Evolutionary conservation across 2,797 vertebrate genomes (phyloP), one percentile per base, ranked within the genome.

Genomic region (Sternarchorhynchus goeldii): DNA sequence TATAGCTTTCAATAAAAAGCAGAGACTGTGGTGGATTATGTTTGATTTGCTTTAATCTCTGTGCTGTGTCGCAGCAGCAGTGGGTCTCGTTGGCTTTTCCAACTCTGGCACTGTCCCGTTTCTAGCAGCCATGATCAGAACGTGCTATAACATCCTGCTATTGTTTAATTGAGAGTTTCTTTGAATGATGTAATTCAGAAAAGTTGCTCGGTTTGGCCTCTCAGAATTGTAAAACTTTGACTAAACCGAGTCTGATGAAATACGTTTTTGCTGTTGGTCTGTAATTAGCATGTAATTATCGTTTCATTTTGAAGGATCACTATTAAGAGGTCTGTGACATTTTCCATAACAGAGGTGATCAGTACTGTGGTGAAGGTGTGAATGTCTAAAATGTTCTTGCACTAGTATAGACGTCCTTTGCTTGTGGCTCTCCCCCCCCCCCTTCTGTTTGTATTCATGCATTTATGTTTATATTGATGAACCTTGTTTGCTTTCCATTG

Each of bases 21-120:
- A 41, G 7, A n/a, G 32, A n/a, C 32, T 1, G 62, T 25, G 36
- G n/a, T 16, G 7, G 25, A 67, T 41, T 31, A 17, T 75, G 41
- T 60, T 75, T 74, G 72, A 34, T 56, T 50, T 25, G 66, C 2
- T 21, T 5, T 21, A 10, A 18, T 17, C n/a, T 45, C 39, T 45
- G n/a, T 25, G n/a, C 36, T 53, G 29, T 34, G 20, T 34, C 17
- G 5, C 32, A 71, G 53, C 59, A 65, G n/a, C 41, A 71, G 34
- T 63, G 25, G 29, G 36, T 50, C 36, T 31, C 71, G 20, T 76
- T 81, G 75, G 50, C 53, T 56, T 71, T 77, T 73, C 74, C 45
- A 59, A 32, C 58, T 74, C 34, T 2, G 31, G 32, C 60, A 56
- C 50, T 57, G 75, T 64, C 75, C 71, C 72, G 82, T 80, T 85